Evolutionary conservation across 2,888 invertebrate genomes (phyloP).

Genomic region (Lumbricus terrestris): DNA sequence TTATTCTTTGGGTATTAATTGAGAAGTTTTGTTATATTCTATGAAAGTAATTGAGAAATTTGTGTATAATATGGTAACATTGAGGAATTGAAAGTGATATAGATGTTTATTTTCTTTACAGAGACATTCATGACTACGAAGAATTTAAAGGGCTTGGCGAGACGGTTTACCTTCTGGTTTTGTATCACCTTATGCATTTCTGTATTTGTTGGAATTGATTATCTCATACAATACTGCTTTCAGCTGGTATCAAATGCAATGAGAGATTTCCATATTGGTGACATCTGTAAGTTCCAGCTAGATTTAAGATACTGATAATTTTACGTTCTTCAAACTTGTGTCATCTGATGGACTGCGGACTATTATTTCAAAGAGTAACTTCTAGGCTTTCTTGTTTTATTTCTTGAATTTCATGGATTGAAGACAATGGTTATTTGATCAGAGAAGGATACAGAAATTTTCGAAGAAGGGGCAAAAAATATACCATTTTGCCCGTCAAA

Average conservation of each 20-base stretch:
- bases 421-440: too few relatives aligned
- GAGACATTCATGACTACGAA: neutral
- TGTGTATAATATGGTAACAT: neutral
- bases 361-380: too few relatives aligned
- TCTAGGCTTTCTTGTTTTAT: too few relatives aligned
- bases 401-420: too few relatives aligned
- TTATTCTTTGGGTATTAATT: too few relatives aligned
- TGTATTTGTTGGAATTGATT: neutral
- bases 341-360: too few relatives aligned
- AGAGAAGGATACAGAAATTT: too few relatives aligned
- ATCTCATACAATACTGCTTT: neutral
- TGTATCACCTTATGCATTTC: neutral
- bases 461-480: too few relatives aligned
- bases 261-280: neutral
- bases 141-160: neutral
- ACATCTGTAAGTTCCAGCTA: neutral
- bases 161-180: neutral
- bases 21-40: too few relatives aligned
- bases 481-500: too few relatives aligned
- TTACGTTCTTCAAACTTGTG: too few relatives aligned
- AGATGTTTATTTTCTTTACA: neutral
- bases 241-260: neutral
- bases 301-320: neutral
- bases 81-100: neutral
- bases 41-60: too few relatives aligned